Evolutionary conservation across 2,113 vertebrate species (phyloP).

Genomic region (Thamnophis sirtalis): DNA sequence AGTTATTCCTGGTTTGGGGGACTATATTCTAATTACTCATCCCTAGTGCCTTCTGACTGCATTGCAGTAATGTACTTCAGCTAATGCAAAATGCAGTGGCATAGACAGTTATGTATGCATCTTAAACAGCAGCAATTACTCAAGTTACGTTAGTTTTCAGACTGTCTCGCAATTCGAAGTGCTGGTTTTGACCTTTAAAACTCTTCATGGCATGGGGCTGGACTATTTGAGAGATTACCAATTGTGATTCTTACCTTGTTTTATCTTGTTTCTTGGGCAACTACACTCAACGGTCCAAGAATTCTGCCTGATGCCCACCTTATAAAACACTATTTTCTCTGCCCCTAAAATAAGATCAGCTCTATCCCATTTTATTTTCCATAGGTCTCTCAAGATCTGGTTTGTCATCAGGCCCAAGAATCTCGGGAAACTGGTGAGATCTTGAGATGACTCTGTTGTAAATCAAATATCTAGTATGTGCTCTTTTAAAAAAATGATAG

Average conservation of each 20-base stretch:
- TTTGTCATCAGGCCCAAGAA: not conserved
- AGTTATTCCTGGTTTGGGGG: not conserved
- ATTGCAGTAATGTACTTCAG: not conserved
- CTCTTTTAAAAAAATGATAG: not conserved
- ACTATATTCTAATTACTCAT: not conserved
- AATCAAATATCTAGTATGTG: not conserved
- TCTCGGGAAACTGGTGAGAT: not conserved
- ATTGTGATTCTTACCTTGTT: not conserved
- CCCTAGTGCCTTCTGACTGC: not conserved
- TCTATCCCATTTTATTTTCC: not conserved
- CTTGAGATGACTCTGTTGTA: not conserved
- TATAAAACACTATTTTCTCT: not conserved
- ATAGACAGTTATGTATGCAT: not conserved
- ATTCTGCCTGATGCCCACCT: not conserved
- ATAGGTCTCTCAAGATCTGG: not conserved
- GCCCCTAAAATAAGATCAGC: not conserved
- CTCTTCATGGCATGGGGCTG: not conserved
- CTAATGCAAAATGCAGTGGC: not conserved
- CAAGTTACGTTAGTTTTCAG: not conserved
- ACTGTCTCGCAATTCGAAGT: not conserved
- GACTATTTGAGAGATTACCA: not conserved
- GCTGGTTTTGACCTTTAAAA: not conserved
- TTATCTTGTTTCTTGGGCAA: not conserved
- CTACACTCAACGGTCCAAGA: not conserved
- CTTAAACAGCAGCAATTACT: not conserved